Evolutionary conservation across 2,113 vertebrate species (phyloP), one percentile per base, ranked within the genome.

Genomic region (Hassar affinis): DNA sequence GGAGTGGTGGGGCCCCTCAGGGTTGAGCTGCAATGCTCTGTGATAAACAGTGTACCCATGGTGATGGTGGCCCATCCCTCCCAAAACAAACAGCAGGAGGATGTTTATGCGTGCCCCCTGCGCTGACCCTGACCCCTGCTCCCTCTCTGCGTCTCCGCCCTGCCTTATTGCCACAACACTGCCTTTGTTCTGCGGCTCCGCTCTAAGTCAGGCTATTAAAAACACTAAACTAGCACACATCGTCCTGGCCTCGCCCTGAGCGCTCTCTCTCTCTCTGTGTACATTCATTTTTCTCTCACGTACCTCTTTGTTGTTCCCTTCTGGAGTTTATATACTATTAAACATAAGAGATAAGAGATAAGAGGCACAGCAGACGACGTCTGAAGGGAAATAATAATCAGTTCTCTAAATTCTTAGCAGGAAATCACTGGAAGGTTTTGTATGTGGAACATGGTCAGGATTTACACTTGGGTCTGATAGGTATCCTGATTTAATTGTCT

Each of bases 11-110:
- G 79, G 82, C 85, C 82, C 87, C 87, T 88, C 82, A 82, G 87
- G 83, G 76, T 86, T 88, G 79, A 86, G 82, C 85, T 82, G 75
- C 66, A 80, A 62, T 62, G 42, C 81, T 84, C 82, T 82, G 82
- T 57, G 87, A 86, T 88, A 88, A 88, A 88, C 85, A 88, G 61
- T 85, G 85, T 88, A 88, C 82, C 86, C 82, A 83, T 86, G 82
- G 82, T 86, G 86, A 86, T 87, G 86, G 79, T 84, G 85, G 85
- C 85, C 74, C 78, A 64, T 85, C 85, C 82, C 86, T 87, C 86
- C 81, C 76, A 86, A 89, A 89, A 86, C 85, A 89, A 88, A 88
- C 87, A 89, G 86, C 80, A 83, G 86, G 88, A 89, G 88, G 86
- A 87, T 87, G 86, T 89, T 89, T 89, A 87, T 89, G 81, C 85